Evolutionary conservation across 2,888 invertebrate species (phyloP), one percentile per base, ranked within the genome.

Genomic region (Platerodrilus igneus): DNA sequence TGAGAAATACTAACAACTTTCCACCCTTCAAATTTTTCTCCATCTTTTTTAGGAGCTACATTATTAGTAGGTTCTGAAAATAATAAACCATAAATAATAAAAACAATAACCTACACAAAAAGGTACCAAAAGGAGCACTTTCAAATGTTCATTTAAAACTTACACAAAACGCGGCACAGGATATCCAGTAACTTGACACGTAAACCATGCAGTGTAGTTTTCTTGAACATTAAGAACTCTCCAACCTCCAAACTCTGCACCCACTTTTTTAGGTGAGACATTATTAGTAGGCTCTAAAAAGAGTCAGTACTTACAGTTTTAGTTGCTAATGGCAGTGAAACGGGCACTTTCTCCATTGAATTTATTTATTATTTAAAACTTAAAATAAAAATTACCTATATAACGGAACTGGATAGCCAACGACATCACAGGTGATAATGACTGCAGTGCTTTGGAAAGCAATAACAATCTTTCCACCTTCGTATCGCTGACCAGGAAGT

Each of bases 211-310:
- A 53, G 72, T 70, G 52, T 66, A 65, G 45, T 62, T 67, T 60
- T 67, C 65, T 37, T 69, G 64, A 54, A 79, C 74, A 62, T 67
- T 66, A 57, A 77, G 64, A 51, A 80, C 75, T 64, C 79, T 78
- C 72, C 78, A 77, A 62, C 82, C 67, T 27, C 61, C 64, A 50
- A 64, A 65, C 47, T 77, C 72, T 56, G 76, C 75, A 41, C 76
- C 73, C 56, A 75, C 75, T 63, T 77, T 75, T 61, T 78, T 75
- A 48, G 79, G 79, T 47, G 75, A 67, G 33, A 79, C 78, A 61
- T 79, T 79, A 69, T 77, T 76, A 37, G 77, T 79, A 32, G 80
- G 79, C 54, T 68, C 68, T 67, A 59, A 33, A 60, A 56, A 48
- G n/a, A 22, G 35, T 8, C 6, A 14, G 10, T 28, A 33, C 28